Percentiles rank a stretch among this genome's conserved stretches.
These are phyloP conservation scores for Stictonetta naevosa DNA, from an alignment of 2,113 vertebrate species.

Conservation along the genomic window DNA sequence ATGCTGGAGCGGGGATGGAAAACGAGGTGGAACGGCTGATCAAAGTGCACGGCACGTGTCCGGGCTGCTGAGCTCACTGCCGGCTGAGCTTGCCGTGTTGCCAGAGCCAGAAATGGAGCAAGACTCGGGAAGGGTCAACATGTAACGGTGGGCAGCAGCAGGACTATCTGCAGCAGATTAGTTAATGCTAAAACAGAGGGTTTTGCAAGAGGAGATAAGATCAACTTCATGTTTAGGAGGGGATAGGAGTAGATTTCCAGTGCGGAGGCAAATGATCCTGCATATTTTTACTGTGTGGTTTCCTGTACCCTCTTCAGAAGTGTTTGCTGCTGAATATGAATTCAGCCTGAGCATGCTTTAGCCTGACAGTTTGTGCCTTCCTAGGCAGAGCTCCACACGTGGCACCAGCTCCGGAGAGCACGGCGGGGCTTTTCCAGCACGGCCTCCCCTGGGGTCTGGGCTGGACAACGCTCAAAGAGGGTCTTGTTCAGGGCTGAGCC, in stretches of 20 bases:
- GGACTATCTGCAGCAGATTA: neutral
- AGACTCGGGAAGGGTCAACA: neutral
- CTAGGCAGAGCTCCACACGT: neutral
- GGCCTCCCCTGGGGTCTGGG: neutral
- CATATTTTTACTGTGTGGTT: neutral
- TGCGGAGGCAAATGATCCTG: neutral
- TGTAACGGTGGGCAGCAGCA: neutral
- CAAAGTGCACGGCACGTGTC: neutral
- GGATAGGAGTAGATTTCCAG: neutral
- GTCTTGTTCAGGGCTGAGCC: neutral
- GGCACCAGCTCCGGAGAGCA: neutral
- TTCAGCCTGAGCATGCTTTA: neutral
- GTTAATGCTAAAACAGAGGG: neutral
- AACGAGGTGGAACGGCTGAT: neutral
- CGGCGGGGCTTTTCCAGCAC: neutral
- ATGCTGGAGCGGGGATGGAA: neutral
- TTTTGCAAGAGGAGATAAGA: slow-evolving; percentile 58
- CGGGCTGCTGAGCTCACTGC: neutral
- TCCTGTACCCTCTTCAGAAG: neutral
- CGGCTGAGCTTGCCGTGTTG: neutral
- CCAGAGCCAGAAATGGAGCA: slow-evolving; percentile 34
- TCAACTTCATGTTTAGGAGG: neutral
- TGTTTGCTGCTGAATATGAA: neutral
- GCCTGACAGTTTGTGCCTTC: neutral
- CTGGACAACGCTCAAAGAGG: neutral